A percentile compares a stretch with the other conserved stretches of the same genome.
Evolutionary conservation across 2,888 invertebrate genomes (phyloP).

Genomic region (Ormyrus nitidulus): DNA sequence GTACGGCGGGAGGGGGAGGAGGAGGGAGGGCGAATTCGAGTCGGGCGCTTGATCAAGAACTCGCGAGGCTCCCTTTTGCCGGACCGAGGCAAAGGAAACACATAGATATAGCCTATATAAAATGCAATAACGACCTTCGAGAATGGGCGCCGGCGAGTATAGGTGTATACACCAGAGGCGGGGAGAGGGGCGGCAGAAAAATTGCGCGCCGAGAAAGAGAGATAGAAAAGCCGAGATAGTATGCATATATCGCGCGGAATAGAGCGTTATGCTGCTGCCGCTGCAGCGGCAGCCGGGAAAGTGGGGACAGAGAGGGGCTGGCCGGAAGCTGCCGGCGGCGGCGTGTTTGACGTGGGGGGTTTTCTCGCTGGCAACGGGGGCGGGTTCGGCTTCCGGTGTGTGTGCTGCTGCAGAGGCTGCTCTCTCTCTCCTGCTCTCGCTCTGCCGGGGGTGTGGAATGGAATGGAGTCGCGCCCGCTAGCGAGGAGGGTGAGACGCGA

Average conservation of each 20-base stretch:
- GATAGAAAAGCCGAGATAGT: conserved; percentile 50
- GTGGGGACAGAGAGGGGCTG: conserved; percentile 63
- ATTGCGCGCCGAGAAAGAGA: conserved; percentile 12
- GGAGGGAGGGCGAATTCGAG: too few species aligned
- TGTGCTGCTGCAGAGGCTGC: conserved; percentile 56
- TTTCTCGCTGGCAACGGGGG: conserved; percentile 58
- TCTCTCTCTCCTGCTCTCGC: too few species aligned
- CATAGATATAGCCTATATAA: conserved; percentile 67
- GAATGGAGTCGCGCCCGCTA: conserved; percentile 70
- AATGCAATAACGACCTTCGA: conserved; percentile 71
- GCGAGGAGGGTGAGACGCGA: conserved; percentile 60
- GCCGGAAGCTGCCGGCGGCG: conserved; percentile 61
- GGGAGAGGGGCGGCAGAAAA: conserved; percentile 12
- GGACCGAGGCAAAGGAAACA: conserved; percentile 53
- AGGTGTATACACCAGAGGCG: conserved; percentile 2
- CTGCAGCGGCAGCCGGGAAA: conserved; percentile 57
- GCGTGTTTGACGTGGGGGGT: conserved; percentile 69
- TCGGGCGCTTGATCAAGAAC: conserved; percentile 12
- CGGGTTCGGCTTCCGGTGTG: conserved; percentile 60
- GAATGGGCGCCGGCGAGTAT: conserved; percentile 44
- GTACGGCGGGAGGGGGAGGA: too few species aligned
- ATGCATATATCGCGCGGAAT: conserved; percentile 67
- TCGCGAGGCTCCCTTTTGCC: not conserved
- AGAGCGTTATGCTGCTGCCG: conserved; percentile 60
- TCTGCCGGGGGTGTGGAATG: conserved; percentile 76